phyloP scores from a whole-genome alignment of 2,888 invertebrate genomes.

The Parnassius apollo region DNA sequence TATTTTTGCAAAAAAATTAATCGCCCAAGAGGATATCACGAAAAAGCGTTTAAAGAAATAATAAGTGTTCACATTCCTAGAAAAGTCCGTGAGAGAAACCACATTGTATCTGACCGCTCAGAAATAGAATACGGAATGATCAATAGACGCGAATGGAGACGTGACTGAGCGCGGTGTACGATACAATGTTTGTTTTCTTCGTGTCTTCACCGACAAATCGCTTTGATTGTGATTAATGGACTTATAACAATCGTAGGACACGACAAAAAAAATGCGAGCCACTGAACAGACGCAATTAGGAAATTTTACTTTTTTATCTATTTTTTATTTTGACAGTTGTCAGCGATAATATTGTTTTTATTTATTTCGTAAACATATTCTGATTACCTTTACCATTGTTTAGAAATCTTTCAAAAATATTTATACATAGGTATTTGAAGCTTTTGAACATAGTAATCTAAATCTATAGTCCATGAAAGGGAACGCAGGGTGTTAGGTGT shows the following conservation, averaged over 20 bases:
- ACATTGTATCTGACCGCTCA: constrained; percentile 7
- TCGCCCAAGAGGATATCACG: background rate
- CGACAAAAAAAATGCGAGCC: constrained; percentile 11
- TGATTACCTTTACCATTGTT: too few relatives aligned
- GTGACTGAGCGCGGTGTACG: constrained; percentile 6
- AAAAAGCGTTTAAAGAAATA: background rate
- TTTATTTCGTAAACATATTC: too few relatives aligned
- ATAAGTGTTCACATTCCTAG: constrained; percentile 11
- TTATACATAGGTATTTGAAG: too few relatives aligned
- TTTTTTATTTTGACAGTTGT: too few relatives aligned
- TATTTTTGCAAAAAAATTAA: too few relatives aligned
- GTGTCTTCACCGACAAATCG: constrained; percentile 18
- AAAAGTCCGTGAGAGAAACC: constrained; percentile 4
- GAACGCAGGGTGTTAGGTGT: too few relatives aligned
- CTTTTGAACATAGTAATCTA: too few relatives aligned
- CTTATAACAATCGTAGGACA: background rate
- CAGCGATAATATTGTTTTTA: too few relatives aligned
- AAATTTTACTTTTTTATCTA: too few relatives aligned
- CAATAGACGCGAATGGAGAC: constrained; percentile 23
- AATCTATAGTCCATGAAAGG: too few relatives aligned
- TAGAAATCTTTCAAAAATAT: too few relatives aligned
- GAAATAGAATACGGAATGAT: constrained; percentile 25
- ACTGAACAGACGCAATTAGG: background rate
- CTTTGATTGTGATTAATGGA: constrained; percentile 25
- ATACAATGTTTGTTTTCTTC: constrained; percentile 25